Evolutionary conservation across 1,140 invertebrate genomes (phyloP), one percentile per base, ranked within the genome.

Genomic region (Drosophila sulfurigaster): DNA sequence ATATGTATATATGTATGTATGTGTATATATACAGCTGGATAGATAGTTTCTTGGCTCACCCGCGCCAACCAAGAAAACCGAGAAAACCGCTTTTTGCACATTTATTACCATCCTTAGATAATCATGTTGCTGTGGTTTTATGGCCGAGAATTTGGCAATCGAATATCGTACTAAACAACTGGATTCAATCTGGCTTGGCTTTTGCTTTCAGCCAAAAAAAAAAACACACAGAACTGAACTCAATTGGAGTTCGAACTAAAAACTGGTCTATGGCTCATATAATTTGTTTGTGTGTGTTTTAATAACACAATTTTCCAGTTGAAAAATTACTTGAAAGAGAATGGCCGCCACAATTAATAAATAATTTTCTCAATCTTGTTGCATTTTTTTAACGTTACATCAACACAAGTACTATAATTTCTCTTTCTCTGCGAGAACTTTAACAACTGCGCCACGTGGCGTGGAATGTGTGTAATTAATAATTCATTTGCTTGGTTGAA

Each of bases 311-410:
- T 80, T 73, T 46, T 25, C 20, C 49, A 49, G 57, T 51, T 15
- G 41, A 56, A 25, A 25, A 25, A 65, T 52, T n/a, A 75, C 49
- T 28, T 13, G 5, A 66, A 79, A 73, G 79, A 87, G 82, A 86
- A 81, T 86, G 82, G 62, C 76, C 64, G 11, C 41, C 41, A 11
- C 65, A 64, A 77, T 82, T 79, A 86, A 79, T 74, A 79, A 67
- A 56, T 79, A 65, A 82, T 82, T 82, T 70, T 62, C 51, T 65
- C 54, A 75, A 64, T 70, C 45, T 30, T 8, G 15, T 35, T 8
- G 38, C 28, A 52, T 62, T n/a, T 62, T 5, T 60, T 45, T 16
- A 25, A 38, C 48, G 52, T 83, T 79, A 59, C 78, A 86, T 76
- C 78, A 78, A 38, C 15, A 2, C 6, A 35, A 54, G n/a, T 35